Conservation (phyloP, 1,140 invertebrate genomes). For the Ditylenchus dipsaci region DNA sequence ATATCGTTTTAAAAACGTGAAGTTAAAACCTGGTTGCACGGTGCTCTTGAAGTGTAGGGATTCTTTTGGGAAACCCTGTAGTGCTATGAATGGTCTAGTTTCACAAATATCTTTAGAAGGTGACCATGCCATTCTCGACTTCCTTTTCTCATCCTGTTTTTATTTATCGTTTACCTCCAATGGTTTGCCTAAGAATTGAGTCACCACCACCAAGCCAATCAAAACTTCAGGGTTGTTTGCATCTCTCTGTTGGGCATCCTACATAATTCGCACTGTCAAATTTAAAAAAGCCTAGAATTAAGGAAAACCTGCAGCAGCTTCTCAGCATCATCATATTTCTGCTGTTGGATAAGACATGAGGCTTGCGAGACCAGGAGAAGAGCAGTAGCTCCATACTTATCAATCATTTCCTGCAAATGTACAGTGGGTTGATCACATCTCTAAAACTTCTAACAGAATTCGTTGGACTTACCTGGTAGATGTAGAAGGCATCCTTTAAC, state of each 20-base stretch:
- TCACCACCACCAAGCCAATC: constrained; percentile 21
- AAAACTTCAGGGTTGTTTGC: constrained; percentile 31
- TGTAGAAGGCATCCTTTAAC: constrained; percentile 94
- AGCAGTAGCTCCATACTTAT: constrained; percentile 77
- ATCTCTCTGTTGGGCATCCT: constrained; percentile 37
- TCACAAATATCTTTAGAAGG: no score
- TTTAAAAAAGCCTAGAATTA: neutral
- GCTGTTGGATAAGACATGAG: constrained; percentile 75
- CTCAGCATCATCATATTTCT: constrained; percentile 91
- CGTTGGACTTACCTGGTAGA: constrained; percentile 66
- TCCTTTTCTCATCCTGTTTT: no score
- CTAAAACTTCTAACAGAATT: no score
- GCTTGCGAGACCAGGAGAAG: constrained; percentile 85
- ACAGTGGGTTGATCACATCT: no score
- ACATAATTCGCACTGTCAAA: neutral
- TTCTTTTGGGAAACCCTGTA: no score
- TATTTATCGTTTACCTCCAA: constrained; percentile 23
- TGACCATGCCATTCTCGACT: no score
- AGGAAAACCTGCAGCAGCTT: constrained; percentile 64
- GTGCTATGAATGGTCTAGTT: no score
- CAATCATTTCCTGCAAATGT: constrained; percentile 79
- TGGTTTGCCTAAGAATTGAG: constrained; percentile 35
- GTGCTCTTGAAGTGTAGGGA: no score
- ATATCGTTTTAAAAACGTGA: no score
- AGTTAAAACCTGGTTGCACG: no score